A percentile compares a stretch with the other conserved stretches of the same genome.
These are phyloP conservation scores for Propithecus perrieri DNA, from an alignment of 2,797 vertebrate genomes.

Conservation along the genomic window DNA sequence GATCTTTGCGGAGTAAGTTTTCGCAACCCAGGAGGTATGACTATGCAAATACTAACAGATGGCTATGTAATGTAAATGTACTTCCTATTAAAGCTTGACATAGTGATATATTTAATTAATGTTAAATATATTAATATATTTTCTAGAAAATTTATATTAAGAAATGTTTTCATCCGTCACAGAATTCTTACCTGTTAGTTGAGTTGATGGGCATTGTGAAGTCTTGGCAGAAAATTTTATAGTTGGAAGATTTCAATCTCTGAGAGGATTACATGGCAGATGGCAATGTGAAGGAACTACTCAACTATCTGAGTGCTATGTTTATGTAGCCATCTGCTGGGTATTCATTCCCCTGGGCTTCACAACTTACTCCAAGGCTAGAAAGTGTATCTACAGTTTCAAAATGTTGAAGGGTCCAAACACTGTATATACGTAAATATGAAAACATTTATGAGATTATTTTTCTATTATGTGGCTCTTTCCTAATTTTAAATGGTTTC, in stretches of 20 bases:
- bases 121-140: constrained; percentile 53
- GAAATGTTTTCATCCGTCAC: constrained; percentile 14
- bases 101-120: constrained; percentile 63
- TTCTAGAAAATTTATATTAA: background rate
- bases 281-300: constrained; percentile 75
- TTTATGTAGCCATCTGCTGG: constrained; percentile 73
- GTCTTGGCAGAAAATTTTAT: constrained; percentile 68
- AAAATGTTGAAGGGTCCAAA: background rate
- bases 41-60: constrained; percentile 73
- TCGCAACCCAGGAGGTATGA: constrained; percentile 59
- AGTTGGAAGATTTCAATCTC: constrained; percentile 75
- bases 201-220: constrained; percentile 44
- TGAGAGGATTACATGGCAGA: constrained; percentile 69
- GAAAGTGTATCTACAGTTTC: background rate
- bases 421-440: background rate
- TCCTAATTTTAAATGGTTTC: background rate
- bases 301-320: constrained; percentile 61
- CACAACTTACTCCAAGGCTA: constrained; percentile 42
- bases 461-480: background rate
- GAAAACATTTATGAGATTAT: background rate
- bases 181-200: constrained; percentile 57
- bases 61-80: constrained; percentile 66
- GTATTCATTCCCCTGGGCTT: constrained; percentile 55
- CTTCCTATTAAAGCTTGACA: constrained; percentile 42
- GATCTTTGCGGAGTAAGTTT: constrained; percentile 49